Percentiles rank a stretch among this genome's conserved stretches.
phyloP scores from a whole-genome alignment of 2,888 invertebrate species.

The Ferrisia virgata region DNA sequence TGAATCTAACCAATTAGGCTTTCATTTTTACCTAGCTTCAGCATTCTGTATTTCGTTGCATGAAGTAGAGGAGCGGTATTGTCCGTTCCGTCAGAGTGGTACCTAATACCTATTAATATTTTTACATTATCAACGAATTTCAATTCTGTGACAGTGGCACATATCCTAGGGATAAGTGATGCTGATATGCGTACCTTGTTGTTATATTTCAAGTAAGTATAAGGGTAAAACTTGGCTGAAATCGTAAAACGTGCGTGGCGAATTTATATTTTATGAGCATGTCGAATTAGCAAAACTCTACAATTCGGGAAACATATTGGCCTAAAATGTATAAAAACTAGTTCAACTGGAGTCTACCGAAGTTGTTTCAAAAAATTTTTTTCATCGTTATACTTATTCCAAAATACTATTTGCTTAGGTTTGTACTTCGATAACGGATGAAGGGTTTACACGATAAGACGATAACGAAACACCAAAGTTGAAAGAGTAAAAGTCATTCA shows the following conservation, averaged over 20 bases:
- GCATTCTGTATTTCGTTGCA: no score
- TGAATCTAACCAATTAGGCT: no score
- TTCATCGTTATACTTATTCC: background rate
- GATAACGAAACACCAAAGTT: background rate
- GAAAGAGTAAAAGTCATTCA: background rate
- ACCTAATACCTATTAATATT: background rate
- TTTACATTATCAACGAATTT: background rate
- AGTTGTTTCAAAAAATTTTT: background rate
- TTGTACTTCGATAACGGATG: no score
- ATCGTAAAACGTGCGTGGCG: background rate
- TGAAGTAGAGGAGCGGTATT: no score
- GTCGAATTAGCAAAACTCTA: background rate
- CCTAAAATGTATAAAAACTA: background rate
- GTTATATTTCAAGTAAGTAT: background rate
- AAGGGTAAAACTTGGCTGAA: background rate
- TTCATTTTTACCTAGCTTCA: no score
- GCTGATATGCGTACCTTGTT: background rate
- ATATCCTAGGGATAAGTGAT: background rate
- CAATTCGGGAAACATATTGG: constrained; percentile 5
- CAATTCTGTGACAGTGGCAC: background rate
- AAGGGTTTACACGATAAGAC: no score
- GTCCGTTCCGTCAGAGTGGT: no score
- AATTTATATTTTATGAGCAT: constrained; percentile 8
- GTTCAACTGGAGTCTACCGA: background rate
- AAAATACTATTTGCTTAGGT: no score